Evolutionary conservation across 2,797 vertebrate species (phyloP).

Genomic region (Chloroceryle amazona): DNA sequence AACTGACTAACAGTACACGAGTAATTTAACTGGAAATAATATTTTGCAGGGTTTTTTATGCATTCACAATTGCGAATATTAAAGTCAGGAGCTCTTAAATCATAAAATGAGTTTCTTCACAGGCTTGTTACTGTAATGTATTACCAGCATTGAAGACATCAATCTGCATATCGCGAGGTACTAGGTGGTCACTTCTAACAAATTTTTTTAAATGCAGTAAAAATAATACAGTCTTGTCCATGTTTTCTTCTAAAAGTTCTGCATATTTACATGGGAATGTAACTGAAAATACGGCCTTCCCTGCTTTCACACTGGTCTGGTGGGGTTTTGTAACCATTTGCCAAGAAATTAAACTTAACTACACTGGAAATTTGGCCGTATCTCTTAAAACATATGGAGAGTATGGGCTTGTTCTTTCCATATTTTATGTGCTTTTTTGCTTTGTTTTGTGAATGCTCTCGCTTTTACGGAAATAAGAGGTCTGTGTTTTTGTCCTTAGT

Average conservation of each 20-base stretch:
- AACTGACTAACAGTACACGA: neutral
- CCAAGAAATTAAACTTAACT: neutral
- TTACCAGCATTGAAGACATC: neutral
- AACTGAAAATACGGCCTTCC: neutral
- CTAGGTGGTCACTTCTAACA: neutral
- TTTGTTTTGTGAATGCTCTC: neutral
- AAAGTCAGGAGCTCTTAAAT: neutral
- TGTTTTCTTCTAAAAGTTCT: neutral
- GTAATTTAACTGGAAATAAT: constrained; percentile 1
- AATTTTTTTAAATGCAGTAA: neutral
- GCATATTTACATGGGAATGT: neutral
- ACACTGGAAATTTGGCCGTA: neutral
- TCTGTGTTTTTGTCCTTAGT: neutral
- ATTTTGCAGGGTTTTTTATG: neutral
- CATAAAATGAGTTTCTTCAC: neutral
- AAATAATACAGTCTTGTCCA: neutral
- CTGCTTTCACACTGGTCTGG: neutral
- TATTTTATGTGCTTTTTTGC: neutral
- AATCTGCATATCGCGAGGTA: neutral
- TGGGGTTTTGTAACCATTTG: neutral
- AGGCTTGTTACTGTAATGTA: neutral
- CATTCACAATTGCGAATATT: neutral
- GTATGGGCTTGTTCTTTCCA: neutral
- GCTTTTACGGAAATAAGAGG: neutral
- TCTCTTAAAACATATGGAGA: neutral